Evolutionary conservation across 1,140 invertebrate species (phyloP).

Genomic region (Bursaphelenchus mucronatus): DNA sequence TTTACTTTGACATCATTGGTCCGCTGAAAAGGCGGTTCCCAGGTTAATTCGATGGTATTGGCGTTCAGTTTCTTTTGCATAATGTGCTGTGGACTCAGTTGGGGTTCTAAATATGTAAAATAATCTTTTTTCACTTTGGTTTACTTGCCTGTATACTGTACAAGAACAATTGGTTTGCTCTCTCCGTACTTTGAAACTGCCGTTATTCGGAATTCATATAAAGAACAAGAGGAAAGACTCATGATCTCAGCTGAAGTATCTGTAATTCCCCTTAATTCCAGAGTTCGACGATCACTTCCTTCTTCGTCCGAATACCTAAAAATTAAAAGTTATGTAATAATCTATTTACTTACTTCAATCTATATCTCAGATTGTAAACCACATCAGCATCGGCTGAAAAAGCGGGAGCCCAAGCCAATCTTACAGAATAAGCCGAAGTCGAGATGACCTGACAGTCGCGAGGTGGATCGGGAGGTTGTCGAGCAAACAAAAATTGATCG

Average conservation of each 20-base stretch:
- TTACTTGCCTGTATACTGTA: slow-evolving; percentile 60
- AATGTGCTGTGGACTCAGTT: slow-evolving; percentile 59
- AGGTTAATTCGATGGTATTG: slow-evolving; percentile 57
- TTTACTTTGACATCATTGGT: slow-evolving; percentile 52
- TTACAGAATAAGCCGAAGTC: slow-evolving; percentile 57
- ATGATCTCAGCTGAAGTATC: slow-evolving; percentile 52
- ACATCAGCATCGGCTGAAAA: slow-evolving; percentile 56
- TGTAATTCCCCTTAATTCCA: slow-evolving; percentile 54
- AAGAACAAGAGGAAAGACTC: slow-evolving; percentile 58
- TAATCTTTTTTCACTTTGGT: not conserved
- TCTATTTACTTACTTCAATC: slow-evolving; percentile 46
- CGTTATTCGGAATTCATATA: slow-evolving; percentile 60
- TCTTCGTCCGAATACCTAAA: slow-evolving; percentile 48
- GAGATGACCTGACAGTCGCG: slow-evolving; percentile 58
- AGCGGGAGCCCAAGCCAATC: slow-evolving; percentile 57
- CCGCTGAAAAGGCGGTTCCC: slow-evolving; percentile 59
- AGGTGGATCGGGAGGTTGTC: slow-evolving; percentile 56
- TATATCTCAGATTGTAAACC: slow-evolving; percentile 58
- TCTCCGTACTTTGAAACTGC: slow-evolving; percentile 58
- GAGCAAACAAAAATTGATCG: slow-evolving; percentile 59
- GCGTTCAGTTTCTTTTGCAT: slow-evolving; percentile 56
- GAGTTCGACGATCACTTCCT: slow-evolving; percentile 34
- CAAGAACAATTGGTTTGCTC: slow-evolving; percentile 55
- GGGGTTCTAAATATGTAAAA: slow-evolving; percentile 46
- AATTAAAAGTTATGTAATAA: not conserved